Base-by-base conservation (phyloP, 2,113 vertebrate genomes). In the Trematocara marginatum region DNA sequence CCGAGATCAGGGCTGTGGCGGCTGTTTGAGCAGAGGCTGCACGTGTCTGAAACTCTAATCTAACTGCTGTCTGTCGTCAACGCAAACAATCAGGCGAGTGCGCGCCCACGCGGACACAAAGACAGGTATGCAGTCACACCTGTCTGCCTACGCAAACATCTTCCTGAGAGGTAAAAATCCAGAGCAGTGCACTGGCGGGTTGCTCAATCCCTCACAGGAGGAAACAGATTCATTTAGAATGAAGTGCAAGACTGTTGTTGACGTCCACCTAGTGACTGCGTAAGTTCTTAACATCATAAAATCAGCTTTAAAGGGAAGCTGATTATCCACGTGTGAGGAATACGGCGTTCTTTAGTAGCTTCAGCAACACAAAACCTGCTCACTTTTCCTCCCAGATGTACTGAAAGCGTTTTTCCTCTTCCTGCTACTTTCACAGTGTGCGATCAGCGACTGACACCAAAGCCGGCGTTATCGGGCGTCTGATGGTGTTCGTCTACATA, bases 391-490 rank as follows among this genome's bases (percentile, higher is more conserved):
- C 88, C 69, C 42, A 49, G 54, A 79, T 35, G 18, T 59, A 2
- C 79, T 11, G 4, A 57, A 51, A 69, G 81, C 81, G 2, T 85
- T 78, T 56, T 1, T 51, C 74, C 79, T 15, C 26, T 88, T 88
- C 84, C 82, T 87, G 93, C 83, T 81, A 86, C 13, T 90, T 92
- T 91, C 91, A 92, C 92, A 88, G 89, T 93, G 92, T 69, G 56
- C 78, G 31, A 88, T 85, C 76, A 45, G 74, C 4, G n/a, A 88
- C 76, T 47, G 91, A 88, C 85, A 53, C 87, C 9, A 38, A 69
- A 86, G 87, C 35, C 15, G 4, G 40, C 0, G 7, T 5, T 64
- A 16, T 81, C 13, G 1, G 29, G 88, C 38, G 79, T 52, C 71
- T 20, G 45, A 52, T 49, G 8, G 82, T 13, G 23, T 81, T 80